Conservation (phyloP, 2,888 invertebrate species). For the Cancer borealis region DNA sequence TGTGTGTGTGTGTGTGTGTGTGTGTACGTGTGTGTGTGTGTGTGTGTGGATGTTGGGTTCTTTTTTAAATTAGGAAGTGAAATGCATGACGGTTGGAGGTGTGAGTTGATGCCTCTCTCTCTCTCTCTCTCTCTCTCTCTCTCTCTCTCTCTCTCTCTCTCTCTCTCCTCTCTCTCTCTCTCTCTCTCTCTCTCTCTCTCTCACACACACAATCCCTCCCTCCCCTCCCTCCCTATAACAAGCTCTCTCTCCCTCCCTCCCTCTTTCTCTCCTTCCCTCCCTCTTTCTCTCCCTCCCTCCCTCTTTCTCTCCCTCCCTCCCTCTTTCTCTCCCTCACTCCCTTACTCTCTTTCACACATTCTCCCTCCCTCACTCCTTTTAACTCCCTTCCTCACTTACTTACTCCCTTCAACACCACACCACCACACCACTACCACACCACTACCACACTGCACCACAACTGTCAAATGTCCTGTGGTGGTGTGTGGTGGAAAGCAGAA, state of each 20-base stretch:
- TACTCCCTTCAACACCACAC: background rate
- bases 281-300: background rate
- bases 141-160: background rate
- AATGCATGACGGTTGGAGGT: background rate
- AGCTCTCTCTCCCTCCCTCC: background rate
- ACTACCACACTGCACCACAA: background rate
- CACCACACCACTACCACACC: background rate
- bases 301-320: background rate
- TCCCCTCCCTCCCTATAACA: too few relatives aligned
- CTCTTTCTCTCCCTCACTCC: background rate
- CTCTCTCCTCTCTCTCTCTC: background rate
- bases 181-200: background rate
- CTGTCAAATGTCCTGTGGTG: background rate
- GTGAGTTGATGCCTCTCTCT: background rate
- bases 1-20: conserved; percentile 33
- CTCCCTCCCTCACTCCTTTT: background rate
- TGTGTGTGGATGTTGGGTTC: background rate
- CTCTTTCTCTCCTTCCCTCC: background rate
- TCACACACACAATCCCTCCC: background rate
- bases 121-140: background rate
- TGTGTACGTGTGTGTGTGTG: background rate
- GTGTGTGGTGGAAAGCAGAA: background rate
- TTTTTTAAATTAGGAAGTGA: background rate
- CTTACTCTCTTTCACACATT: background rate
- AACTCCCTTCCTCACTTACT: too few relatives aligned